These are phyloP conservation scores for Scaptomyza tumidula DNA, from an alignment of 2,888 invertebrate genomes.

Conservation along the genomic window DNA sequence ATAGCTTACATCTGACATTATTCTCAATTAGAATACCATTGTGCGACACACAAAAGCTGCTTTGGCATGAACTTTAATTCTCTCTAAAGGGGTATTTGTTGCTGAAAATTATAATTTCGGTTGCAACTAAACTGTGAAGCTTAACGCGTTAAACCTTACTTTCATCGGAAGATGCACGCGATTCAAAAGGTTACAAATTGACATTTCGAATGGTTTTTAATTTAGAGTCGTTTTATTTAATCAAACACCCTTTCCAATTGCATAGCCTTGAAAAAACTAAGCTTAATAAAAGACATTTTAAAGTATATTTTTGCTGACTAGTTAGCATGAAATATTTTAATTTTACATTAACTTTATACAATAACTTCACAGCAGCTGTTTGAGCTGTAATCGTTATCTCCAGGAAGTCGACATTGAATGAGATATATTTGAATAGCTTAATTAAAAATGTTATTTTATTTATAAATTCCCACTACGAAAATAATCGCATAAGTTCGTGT, in stretches of 20 bases:
- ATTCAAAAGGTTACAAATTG: neutral
- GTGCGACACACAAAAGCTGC: neutral
- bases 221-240: no score
- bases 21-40: neutral
- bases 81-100: neutral
- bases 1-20: constrained; percentile 20
- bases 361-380: no score
- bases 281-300: no score
- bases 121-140: no score
- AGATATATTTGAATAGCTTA: neutral
- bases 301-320: no score
- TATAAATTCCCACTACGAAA: neutral
- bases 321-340: no score
- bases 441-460: neutral
- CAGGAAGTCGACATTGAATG: neutral
- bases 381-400: no score
- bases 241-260: no score
- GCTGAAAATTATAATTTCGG: neutral
- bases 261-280: neutral
- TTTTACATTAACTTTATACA: no score
- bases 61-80: neutral
- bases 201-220: neutral
- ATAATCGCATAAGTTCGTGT: neutral
- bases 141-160: neutral
- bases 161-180: constrained; percentile 1